Base-by-base conservation (phyloP, 2,888 invertebrate genomes). In the Auanema freiburgensis region DNA sequence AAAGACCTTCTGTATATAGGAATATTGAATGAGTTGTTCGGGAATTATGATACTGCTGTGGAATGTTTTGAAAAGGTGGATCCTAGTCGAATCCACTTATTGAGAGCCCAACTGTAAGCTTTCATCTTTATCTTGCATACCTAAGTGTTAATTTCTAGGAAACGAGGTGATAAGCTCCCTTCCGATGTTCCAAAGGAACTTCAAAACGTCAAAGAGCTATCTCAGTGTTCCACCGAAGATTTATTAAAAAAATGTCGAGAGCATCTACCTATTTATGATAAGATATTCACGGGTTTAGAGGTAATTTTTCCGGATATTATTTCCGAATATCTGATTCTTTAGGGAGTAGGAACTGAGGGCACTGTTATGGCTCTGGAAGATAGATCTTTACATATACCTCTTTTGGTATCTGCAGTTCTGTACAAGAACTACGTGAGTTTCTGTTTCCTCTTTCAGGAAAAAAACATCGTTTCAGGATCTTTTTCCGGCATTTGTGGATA, bases 11-110 rank as follows among this genome's bases (percentile, higher is more conserved):
- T 63, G n/a, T 64, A 69, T 58, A 57, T 74, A 4, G 71, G 66
- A 8, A n/a, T 72, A 8, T 50, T 74, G 5, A 59, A 66, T 1
- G 71, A 74, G 41, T 63, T 70, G 0, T 72, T 71, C 57, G 74
- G 74, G 18, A 69, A 63, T 53, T 74, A 67, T 53, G 56, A 62
- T 0, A 67, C 71, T 50, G 63, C 69, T 2, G 43, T 67, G 6
- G 60, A 57, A 18, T 66, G 66, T 46, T 66, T 60, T 57, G 8
- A 56, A 40, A 10, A 43, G n/a, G 54, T 52, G 11, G 5, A 54
- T n/a, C 21, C 33, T 18, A 21, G 25, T 10, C 42, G 51, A 11
- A 59, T 43, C 11, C 65, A 66, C 21, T 41, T 69, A 8, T 41
- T 18, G 3, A 46, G 46, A 21, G 46, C 46, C 10, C 16, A 21